These are phyloP conservation scores for Bombycilla garrulus DNA, from an alignment of 2,113 vertebrate genomes.

Conservation along the genomic window DNA sequence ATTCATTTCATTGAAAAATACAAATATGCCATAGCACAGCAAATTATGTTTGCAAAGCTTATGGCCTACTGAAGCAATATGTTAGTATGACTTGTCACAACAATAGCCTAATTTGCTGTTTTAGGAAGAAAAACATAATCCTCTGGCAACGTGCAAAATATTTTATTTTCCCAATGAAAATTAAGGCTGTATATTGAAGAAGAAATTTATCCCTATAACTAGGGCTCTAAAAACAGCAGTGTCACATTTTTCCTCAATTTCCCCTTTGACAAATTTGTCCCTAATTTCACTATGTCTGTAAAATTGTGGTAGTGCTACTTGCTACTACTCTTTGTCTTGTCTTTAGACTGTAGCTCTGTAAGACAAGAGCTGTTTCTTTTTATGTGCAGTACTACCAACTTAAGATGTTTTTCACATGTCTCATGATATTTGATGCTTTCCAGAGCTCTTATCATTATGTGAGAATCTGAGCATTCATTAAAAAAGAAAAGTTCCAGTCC, in stretches of 20 bases:
- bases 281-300: slow-evolving; percentile 6
- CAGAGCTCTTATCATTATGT: slow-evolving; percentile 24
- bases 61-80: neutral
- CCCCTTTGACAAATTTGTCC: neutral
- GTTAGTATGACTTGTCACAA: neutral
- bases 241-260: neutral
- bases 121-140: slow-evolving; percentile 4
- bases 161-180: neutral
- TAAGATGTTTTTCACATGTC: slow-evolving; percentile 41
- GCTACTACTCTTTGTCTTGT: neutral
- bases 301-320: neutral
- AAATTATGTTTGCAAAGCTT: slow-evolving; percentile 14
- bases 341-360: slow-evolving; percentile 28
- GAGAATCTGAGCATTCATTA: slow-evolving; percentile 42
- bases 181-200: neutral
- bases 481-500: slow-evolving; percentile 6
- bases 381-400: neutral
- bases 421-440: slow-evolving; percentile 60
- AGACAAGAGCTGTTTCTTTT: slow-evolving; percentile 36
- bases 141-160: neutral
- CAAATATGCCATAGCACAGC: neutral
- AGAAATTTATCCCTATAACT: neutral
- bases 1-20: neutral
- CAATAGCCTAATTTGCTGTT: slow-evolving; percentile 12
- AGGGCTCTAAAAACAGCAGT: rapidly evolving